phyloP scores from a whole-genome alignment of 2,888 invertebrate genomes.

The Aleiodes alternator region DNA sequence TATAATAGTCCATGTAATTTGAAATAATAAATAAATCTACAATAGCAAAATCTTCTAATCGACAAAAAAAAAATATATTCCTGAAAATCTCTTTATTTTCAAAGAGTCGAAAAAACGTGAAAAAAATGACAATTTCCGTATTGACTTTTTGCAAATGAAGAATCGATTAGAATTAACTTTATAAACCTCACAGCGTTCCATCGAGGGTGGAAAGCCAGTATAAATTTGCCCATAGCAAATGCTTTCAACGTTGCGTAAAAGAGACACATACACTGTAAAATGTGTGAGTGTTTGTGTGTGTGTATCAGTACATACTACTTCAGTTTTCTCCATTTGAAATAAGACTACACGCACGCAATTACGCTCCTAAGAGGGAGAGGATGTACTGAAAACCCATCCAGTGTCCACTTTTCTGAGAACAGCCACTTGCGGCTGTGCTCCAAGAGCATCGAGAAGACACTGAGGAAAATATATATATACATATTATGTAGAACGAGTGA shows the following conservation, averaged over 20 bases:
- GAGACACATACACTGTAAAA: conserved; percentile 8
- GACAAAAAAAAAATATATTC: not conserved
- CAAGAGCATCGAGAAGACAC: conserved; percentile 7
- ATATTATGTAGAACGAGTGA: conserved; percentile 30
- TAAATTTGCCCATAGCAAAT: conserved; percentile 37
- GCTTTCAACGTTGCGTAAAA: conserved; percentile 13
- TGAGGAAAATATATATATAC: conserved; percentile 29
- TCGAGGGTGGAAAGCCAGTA: conserved; percentile 38
- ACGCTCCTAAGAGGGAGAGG: conserved; percentile 31
- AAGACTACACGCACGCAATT: conserved; percentile 57
- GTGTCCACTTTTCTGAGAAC: conserved; percentile 27
- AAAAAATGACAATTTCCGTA: conserved; percentile 2
- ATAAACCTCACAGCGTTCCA: conserved; percentile 11
- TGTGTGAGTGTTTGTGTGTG: conserved; percentile 11
- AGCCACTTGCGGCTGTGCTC: conserved; percentile 28
- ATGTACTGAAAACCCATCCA: conserved; percentile 34
- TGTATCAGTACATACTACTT: conserved; percentile 19
- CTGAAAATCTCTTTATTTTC: too few species aligned
- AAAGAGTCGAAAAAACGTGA: not conserved
- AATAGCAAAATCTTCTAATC: not conserved
- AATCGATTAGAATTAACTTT: conserved; percentile 6
- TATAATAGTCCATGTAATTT: not conserved
- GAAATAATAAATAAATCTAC: not conserved
- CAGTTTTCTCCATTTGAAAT: conserved; percentile 45
- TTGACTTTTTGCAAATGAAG: not conserved